phyloP scores from a whole-genome alignment of 1,140 invertebrate species.

The Mactra quadrangularis region DNA sequence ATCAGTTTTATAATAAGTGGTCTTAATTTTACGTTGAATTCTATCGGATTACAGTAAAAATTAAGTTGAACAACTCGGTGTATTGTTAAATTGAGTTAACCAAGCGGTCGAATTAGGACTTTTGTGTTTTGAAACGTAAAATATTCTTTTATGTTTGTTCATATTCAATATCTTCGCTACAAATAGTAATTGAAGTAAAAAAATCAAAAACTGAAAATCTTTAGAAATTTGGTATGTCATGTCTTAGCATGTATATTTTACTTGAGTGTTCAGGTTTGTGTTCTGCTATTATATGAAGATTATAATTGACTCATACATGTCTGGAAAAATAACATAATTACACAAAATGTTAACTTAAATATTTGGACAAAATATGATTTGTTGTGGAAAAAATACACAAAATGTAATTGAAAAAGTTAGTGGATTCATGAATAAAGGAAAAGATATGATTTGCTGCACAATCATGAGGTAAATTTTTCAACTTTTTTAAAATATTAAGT shows the following conservation, averaged over 20 bases:
- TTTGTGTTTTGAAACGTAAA: conserved; percentile 10
- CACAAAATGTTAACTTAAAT: no score
- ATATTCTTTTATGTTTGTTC: conserved; percentile 46
- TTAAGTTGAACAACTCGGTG: conserved; percentile 8
- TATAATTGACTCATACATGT: no score
- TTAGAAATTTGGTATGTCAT: conserved; percentile 20
- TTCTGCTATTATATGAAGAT: no score
- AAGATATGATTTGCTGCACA: no score
- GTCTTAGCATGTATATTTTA: background rate
- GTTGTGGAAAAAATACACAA: no score
- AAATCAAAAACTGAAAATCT: conserved; percentile 28
- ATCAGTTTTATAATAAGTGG: conserved; percentile 26
- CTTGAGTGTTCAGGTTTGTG: no score
- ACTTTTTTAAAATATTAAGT: no score
- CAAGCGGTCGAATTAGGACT: background rate
- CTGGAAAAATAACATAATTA: no score
- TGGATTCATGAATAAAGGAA: no score
- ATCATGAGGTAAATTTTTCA: no score
- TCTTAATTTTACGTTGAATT: conserved; percentile 25
- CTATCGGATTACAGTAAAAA: conserved; percentile 49
- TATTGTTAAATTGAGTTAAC: conserved; percentile 23
- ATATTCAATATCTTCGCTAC: conserved; percentile 26
- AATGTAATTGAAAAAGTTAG: no score
- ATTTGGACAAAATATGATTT: no score
- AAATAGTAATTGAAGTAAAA: conserved; percentile 32